Evolutionary conservation across 2,888 invertebrate genomes (phyloP).

Genomic region (Lycophotia porphyrea): DNA sequence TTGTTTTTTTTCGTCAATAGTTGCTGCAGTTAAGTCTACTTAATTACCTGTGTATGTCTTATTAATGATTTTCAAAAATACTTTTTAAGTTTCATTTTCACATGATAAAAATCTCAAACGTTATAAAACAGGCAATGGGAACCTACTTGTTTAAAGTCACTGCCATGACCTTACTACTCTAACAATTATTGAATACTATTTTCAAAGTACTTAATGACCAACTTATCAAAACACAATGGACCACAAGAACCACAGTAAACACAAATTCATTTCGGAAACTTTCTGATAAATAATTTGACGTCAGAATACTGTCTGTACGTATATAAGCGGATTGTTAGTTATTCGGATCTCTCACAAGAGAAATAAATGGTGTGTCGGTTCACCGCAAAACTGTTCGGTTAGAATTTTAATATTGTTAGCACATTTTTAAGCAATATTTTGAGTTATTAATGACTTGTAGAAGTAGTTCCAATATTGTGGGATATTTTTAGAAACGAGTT

Average conservation of each 20-base stretch:
- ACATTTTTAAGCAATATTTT: conserved; percentile 5
- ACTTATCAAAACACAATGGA: neutral
- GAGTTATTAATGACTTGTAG: neutral
- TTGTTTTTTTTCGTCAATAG: neutral
- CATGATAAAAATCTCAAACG: neutral
- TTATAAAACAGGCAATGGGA: neutral
- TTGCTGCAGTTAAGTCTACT: neutral
- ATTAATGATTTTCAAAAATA: neutral
- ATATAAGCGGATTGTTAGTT: conserved; percentile 36
- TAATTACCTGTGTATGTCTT: neutral
- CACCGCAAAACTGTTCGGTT: conserved; percentile 39
- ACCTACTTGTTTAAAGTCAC: neutral
- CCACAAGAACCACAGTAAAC: conserved; percentile 13
- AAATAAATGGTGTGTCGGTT: conserved; percentile 46
- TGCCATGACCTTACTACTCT: neutral
- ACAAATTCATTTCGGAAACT: conserved; percentile 24
- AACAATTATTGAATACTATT: neutral
- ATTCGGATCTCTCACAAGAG: conserved; percentile 10
- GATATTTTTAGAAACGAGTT: neutral
- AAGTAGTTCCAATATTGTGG: neutral
- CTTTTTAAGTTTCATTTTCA: neutral
- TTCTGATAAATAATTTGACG: conserved; percentile 36
- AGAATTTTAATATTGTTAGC: conserved; percentile 29
- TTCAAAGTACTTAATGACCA: neutral
- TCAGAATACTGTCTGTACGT: conserved; percentile 29